Evolutionary conservation across 2,888 invertebrate genomes (phyloP).

Genomic region (Andrena bicolor): DNA sequence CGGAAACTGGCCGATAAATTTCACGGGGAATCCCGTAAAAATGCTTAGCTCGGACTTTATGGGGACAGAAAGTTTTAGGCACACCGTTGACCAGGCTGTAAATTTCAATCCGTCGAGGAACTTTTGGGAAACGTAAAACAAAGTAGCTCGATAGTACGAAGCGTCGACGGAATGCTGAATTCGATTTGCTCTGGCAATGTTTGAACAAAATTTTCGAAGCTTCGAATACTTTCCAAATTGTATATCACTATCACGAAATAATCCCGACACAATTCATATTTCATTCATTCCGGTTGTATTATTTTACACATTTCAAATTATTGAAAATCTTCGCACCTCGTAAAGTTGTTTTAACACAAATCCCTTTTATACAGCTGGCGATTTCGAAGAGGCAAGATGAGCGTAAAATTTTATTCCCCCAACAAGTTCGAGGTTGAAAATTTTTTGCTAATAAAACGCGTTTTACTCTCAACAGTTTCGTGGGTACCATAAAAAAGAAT

Average conservation of each 20-base stretch:
- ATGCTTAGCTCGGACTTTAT: slow-evolving; percentile 20
- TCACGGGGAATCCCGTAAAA: slow-evolving; percentile 6
- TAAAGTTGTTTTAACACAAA: background rate
- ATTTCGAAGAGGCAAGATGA: background rate
- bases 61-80: slow-evolving; percentile 19
- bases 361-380: background rate
- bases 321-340: background rate
- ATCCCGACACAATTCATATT: background rate
- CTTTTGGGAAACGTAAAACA: background rate
- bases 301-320: background rate
- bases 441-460: slow-evolving; percentile 22
- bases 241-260: too few relatives aligned
- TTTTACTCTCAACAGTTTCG: background rate
- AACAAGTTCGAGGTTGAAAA: slow-evolving; percentile 10
- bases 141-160: background rate
- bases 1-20: slow-evolving; percentile 29
- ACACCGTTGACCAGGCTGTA: slow-evolving; percentile 16
- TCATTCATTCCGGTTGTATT: background rate
- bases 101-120: slow-evolving; percentile 24
- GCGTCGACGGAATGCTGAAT: background rate
- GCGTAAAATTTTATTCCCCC: slow-evolving; percentile 15
- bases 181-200: background rate
- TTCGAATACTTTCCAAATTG: background rate
- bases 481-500: slow-evolving; percentile 19
- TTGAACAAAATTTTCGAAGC: background rate